Evolutionary conservation across 2,888 invertebrate genomes (phyloP), one percentile per base, ranked within the genome.

Genomic region (Gandaritis pyraliata): DNA sequence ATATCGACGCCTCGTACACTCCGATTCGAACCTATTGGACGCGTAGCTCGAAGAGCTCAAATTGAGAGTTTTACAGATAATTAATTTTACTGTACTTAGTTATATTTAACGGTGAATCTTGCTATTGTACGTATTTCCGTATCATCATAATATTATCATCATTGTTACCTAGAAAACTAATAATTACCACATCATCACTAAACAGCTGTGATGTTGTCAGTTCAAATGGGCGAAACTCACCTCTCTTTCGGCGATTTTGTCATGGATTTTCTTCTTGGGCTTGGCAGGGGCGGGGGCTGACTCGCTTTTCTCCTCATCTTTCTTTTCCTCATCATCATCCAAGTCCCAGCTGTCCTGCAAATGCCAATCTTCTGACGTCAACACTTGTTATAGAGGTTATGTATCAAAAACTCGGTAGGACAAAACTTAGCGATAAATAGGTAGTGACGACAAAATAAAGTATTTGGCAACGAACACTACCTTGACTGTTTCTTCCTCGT

Each of bases 231-330:
- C 1, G 46, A 53, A 50, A 71, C 84, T 75, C 81, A 96, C 96
- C 94, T 98, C 97, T 90, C 96, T 96, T 86, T 98, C 98, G 61
- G 96, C 97, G 71, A 98, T 95, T 93, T 96, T 97, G 74, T 97
- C 96, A 61, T 93, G 93, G 69, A 96, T 92, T 74, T 93, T 94
- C 88, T 96, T 97, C 85, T 95, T 97, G 16, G 95, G 94, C 85
- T 96, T 96, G 47, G 94, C 83, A 13, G 93, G 90, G 15, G 94
- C 89, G 75, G 94, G 94, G 66, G 93, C 89, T 1, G 86, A 80
- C 71, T 94, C 93, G 65, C 94, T 94, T 77, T 93, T 94, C 77
- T 95, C 95, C 70, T 95, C 95, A 75, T 95, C 95, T 78, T 95
- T 96, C 79, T 95, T 95, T 76, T 96, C 95, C 76, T 97, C 97